Percentiles rank a stretch among this genome's conserved stretches.
phyloP scores from a whole-genome alignment of 1,140 invertebrate genomes.

The Bombus fervidus region DNA sequence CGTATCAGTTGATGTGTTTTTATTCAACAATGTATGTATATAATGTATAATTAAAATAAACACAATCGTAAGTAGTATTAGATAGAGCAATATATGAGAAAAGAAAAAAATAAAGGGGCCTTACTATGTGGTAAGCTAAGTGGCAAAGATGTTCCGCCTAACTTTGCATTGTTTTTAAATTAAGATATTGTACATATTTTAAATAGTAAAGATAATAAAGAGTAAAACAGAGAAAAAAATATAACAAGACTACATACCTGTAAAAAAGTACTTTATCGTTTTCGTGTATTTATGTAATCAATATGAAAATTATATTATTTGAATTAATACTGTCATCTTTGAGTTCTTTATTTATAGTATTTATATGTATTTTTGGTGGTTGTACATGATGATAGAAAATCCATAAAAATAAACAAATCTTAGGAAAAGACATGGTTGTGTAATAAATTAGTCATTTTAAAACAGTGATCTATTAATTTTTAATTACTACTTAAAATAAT shows the following conservation, averaged over 20 bases:
- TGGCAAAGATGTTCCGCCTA: slow-evolving; percentile 48
- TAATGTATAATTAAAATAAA: slow-evolving; percentile 66
- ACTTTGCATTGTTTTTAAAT: slow-evolving; percentile 61
- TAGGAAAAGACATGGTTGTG: slow-evolving; percentile 7
- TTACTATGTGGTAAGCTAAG: slow-evolving; percentile 64
- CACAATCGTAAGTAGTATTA: slow-evolving; percentile 61
- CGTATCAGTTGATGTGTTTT: slow-evolving; percentile 62
- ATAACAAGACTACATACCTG: slow-evolving; percentile 46
- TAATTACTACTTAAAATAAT: slow-evolving; percentile 47
- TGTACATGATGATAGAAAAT: slow-evolving; percentile 1
- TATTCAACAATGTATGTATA: slow-evolving; percentile 60
- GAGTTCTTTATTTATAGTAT: slow-evolving; percentile 29
- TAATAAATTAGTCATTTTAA: slow-evolving; percentile 30
- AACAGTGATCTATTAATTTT: slow-evolving; percentile 27
- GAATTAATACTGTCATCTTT: neutral
- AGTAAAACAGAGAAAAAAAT: slow-evolving; percentile 45
- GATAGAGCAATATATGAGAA: slow-evolving; percentile 61
- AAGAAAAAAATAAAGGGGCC: slow-evolving; percentile 58
- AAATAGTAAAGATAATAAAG: slow-evolving; percentile 55
- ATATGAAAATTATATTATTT: slow-evolving; percentile 23
- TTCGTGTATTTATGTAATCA: slow-evolving; percentile 28
- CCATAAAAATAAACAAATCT: neutral
- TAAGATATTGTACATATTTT: slow-evolving; percentile 63
- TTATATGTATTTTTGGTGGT: slow-evolving; percentile 10
- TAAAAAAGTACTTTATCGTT: slow-evolving; percentile 49